Percentiles rank a stretch among this genome's conserved stretches.
Evolutionary conservation across 2,888 invertebrate genomes (phyloP).

Genomic region (Kuschelorhynchus macadamiae): DNA sequence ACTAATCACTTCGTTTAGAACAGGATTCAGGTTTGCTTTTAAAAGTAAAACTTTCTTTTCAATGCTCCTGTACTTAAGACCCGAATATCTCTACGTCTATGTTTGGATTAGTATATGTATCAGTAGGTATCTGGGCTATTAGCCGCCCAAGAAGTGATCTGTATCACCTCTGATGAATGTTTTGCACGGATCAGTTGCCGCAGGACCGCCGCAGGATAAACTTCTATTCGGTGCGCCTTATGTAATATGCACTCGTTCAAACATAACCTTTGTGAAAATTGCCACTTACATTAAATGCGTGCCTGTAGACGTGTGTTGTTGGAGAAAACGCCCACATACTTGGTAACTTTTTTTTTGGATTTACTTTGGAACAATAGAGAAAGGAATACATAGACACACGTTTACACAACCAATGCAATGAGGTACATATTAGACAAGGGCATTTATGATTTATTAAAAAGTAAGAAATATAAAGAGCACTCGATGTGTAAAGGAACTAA

Average conservation of each 20-base stretch:
- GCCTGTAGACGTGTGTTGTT: background rate
- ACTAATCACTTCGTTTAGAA: no score
- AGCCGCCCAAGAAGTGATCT: slow-evolving; percentile 38
- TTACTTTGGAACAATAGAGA: no score
- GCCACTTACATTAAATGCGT: slow-evolving; percentile 1
- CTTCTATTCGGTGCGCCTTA: slow-evolving; percentile 13
- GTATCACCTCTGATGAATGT: slow-evolving; percentile 40
- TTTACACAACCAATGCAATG: no score
- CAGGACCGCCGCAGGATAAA: slow-evolving; percentile 16
- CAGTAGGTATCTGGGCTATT: slow-evolving; percentile 27
- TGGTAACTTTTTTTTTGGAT: no score
- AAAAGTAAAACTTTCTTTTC: no score
- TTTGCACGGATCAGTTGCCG: slow-evolving; percentile 33
- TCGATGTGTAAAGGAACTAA: no score
- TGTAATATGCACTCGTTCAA: slow-evolving; percentile 8
- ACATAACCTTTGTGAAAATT: slow-evolving; percentile 3
- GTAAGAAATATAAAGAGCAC: no score
- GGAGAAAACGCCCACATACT: slow-evolving; percentile 6
- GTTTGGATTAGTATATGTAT: slow-evolving; percentile 20
- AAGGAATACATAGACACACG: no score
- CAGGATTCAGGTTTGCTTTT: no score
- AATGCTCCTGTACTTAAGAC: background rate
- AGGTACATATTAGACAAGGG: no score
- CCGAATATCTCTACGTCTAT: background rate
- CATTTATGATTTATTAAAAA: no score